Percentiles rank a stretch among this genome's conserved stretches.
phyloP scores from a whole-genome alignment of 1,140 invertebrate genomes.

The Grapholita molesta region DNA sequence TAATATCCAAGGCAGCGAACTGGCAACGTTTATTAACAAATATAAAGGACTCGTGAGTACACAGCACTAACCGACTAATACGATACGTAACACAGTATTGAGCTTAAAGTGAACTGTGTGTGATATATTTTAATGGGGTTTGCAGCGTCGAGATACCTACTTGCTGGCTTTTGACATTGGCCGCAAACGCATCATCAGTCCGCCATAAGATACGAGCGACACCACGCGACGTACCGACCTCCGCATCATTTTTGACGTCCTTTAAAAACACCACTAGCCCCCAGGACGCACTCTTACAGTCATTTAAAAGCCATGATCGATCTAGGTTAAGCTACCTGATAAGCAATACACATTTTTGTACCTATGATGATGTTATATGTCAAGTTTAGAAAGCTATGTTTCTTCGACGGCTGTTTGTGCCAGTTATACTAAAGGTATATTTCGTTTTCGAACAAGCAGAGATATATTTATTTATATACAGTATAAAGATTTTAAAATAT shows the following conservation, averaged over 20 bases:
- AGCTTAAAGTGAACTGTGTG: constrained; percentile 52
- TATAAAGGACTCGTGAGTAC: constrained; percentile 24
- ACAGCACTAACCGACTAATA: constrained; percentile 55
- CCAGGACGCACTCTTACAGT: constrained; percentile 56
- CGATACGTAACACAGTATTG: constrained; percentile 37
- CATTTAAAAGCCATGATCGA: constrained; percentile 68
- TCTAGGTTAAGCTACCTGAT: constrained; percentile 60
- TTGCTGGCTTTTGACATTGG: constrained; percentile 79
- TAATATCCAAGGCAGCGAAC: constrained; percentile 1
- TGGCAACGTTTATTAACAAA: constrained; percentile 6
- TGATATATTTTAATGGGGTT: constrained; percentile 72
- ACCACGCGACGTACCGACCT: constrained; percentile 59
- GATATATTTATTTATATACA: constrained; percentile 63
- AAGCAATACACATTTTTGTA: constrained; percentile 69
- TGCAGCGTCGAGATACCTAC: constrained; percentile 78
- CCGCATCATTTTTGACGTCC: constrained; percentile 69
- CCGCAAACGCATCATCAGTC: constrained; percentile 66
- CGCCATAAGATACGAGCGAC: constrained; percentile 73
- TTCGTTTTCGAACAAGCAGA: constrained; percentile 69
- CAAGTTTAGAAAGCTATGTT: constrained; percentile 48
- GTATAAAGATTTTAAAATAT: constrained; percentile 45
- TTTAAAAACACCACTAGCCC: constrained; percentile 35
- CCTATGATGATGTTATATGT: constrained; percentile 59
- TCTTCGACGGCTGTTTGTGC: constrained; percentile 54
- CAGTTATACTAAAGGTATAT: constrained; percentile 64